These are phyloP conservation scores for Entomobrya proxima DNA, from an alignment of 2,888 invertebrate species.

Conservation along the genomic window DNA sequence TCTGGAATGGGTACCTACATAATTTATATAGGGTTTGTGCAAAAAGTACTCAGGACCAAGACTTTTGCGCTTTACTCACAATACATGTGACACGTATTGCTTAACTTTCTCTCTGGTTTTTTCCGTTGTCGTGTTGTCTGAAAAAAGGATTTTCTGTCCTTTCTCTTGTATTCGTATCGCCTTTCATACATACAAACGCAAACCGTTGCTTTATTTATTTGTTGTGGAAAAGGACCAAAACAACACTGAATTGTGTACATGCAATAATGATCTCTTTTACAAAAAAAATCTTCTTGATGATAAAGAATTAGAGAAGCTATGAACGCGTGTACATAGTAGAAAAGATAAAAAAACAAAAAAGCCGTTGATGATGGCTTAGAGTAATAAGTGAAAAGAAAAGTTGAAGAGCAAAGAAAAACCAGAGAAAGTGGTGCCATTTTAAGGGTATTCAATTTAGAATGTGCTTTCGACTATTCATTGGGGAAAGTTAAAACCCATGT, in stretches of 20 bases:
- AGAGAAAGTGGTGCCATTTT: background rate
- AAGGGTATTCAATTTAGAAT: background rate
- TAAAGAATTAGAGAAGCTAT: too few species aligned
- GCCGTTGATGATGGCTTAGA: background rate
- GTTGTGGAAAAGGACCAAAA: background rate
- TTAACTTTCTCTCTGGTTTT: constrained; percentile 14
- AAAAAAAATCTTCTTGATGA: too few species aligned
- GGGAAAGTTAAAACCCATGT: constrained; percentile 48
- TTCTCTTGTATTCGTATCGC: too few species aligned
- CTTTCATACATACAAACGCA: background rate
- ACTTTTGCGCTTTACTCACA: background rate
- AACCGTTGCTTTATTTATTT: constrained; percentile 3
- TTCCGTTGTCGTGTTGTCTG: background rate
- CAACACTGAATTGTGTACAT: background rate
- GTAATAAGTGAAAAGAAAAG: background rate
- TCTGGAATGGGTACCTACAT: too few species aligned
- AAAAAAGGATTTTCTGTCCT: background rate
- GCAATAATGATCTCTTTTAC: background rate
- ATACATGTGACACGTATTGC: background rate
- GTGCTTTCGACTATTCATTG: background rate
- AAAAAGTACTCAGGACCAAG: background rate
- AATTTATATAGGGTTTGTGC: too few species aligned
- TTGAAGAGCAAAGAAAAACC: background rate
- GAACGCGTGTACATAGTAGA: too few species aligned
- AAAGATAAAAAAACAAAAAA: background rate